phyloP scores from a whole-genome alignment of 2,888 invertebrate species.

The Timema cristinae region DNA sequence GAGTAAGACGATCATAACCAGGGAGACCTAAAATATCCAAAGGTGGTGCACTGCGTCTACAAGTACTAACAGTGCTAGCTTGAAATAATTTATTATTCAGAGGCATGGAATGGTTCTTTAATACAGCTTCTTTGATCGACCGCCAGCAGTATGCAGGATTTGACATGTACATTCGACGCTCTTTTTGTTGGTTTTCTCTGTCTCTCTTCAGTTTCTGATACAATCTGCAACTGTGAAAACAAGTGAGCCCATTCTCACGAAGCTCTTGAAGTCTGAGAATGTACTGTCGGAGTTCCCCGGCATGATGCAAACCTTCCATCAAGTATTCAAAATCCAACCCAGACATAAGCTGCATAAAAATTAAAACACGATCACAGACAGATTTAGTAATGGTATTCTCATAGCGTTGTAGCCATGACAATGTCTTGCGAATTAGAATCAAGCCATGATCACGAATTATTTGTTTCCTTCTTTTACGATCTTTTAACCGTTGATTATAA shows the following conservation, averaged over 20 bases:
- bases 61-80: background rate
- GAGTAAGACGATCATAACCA: constrained; percentile 67
- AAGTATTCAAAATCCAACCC: constrained; percentile 68
- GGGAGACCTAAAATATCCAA: constrained; percentile 70
- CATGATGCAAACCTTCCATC: constrained; percentile 70
- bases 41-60: constrained; percentile 47
- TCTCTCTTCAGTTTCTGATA: constrained; percentile 62
- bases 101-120: background rate
- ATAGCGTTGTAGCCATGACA: constrained; percentile 66
- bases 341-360: constrained; percentile 71
- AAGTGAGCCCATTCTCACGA: constrained; percentile 65
- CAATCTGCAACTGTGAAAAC: constrained; percentile 58
- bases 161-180: constrained; percentile 43
- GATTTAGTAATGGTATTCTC: constrained; percentile 52
- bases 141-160: constrained; percentile 31
- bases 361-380: constrained; percentile 47
- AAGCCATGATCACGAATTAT: constrained; percentile 76
- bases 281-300: constrained; percentile 59
- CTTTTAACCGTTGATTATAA: constrained; percentile 72
- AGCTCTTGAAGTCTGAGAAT: constrained; percentile 41
- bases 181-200: constrained; percentile 54
- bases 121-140: background rate
- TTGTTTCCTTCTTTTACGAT: constrained; percentile 66
- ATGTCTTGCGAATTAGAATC: constrained; percentile 65
- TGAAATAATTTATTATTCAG: constrained; percentile 3